Evolutionary conservation across 2,797 vertebrate species (phyloP).

Genomic region (Rhynchotus rufescens): DNA sequence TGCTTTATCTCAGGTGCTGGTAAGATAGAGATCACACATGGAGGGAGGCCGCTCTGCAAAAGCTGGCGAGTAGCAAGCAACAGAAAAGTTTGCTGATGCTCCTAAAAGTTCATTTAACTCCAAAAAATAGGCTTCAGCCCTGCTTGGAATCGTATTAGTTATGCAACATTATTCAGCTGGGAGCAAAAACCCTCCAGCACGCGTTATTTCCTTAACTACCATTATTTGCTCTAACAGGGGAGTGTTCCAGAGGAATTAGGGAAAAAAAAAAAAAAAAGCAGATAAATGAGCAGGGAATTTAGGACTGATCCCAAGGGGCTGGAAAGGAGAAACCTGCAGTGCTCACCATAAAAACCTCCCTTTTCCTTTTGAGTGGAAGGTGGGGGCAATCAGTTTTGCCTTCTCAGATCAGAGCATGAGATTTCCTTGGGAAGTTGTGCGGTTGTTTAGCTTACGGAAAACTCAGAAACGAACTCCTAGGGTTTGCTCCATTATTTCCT

Average conservation of each 20-base stretch:
- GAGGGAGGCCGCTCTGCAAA: background rate
- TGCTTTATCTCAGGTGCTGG: background rate
- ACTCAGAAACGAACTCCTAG: background rate
- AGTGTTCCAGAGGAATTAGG: background rate
- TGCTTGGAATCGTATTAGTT: background rate
- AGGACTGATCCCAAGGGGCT: background rate
- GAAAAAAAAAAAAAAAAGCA: background rate
- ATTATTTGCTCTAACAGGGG: background rate
- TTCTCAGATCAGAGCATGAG: background rate
- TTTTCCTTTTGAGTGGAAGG: background rate
- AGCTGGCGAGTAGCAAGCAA: background rate
- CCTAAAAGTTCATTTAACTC: background rate
- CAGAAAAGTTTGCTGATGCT: background rate
- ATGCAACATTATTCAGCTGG: background rate
- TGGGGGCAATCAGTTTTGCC: background rate
- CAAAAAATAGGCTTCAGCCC: background rate
- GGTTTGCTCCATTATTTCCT: background rate
- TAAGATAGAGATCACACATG: background rate
- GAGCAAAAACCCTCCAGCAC: background rate
- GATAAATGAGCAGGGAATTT: slow-evolving; percentile 25
- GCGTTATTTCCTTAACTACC: background rate
- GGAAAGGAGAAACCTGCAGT: background rate
- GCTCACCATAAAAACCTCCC: background rate
- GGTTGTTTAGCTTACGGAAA: background rate
- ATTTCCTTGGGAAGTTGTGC: background rate